phyloP scores from a whole-genome alignment of 2,797 vertebrate genomes.

The Sebastes minor region DNA sequence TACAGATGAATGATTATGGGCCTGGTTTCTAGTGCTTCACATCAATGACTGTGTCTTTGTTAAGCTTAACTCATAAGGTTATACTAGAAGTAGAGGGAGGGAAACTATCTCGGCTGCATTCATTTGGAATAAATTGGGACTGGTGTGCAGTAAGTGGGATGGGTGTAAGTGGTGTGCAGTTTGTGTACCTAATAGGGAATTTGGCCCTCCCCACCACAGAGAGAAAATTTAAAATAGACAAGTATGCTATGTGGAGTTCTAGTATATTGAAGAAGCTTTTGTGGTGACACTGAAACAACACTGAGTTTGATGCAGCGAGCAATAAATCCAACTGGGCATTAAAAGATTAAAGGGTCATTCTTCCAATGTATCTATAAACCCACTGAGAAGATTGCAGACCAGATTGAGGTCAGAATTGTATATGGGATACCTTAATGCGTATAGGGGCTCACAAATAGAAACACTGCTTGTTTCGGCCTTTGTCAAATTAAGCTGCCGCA shows the following conservation, averaged over 20 bases:
- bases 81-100: neutral
- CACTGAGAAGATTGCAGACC: slow-evolving; percentile 21
- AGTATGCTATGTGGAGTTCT: neutral
- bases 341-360: slow-evolving; percentile 41
- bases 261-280: neutral
- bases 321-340: slow-evolving; percentile 7
- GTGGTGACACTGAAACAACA: neutral
- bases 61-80: neutral
- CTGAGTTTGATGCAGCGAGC: neutral
- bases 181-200: slow-evolving; percentile 7
- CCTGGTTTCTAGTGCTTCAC: neutral
- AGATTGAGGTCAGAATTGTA: slow-evolving; percentile 33
- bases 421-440: slow-evolving; percentile 5
- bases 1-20: neutral
- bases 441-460: neutral
- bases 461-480: neutral
- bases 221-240: neutral
- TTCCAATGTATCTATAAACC: slow-evolving; percentile 14
- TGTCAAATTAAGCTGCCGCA: neutral
- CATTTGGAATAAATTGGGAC: neutral
- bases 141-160: slow-evolving; percentile 10
- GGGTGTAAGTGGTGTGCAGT: slow-evolving; percentile 3
- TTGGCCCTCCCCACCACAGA: neutral
- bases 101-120: neutral
- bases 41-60: neutral